Evolutionary conservation across 2,113 vertebrate species (phyloP).

Genomic region (Pomatostomus ruficeps): DNA sequence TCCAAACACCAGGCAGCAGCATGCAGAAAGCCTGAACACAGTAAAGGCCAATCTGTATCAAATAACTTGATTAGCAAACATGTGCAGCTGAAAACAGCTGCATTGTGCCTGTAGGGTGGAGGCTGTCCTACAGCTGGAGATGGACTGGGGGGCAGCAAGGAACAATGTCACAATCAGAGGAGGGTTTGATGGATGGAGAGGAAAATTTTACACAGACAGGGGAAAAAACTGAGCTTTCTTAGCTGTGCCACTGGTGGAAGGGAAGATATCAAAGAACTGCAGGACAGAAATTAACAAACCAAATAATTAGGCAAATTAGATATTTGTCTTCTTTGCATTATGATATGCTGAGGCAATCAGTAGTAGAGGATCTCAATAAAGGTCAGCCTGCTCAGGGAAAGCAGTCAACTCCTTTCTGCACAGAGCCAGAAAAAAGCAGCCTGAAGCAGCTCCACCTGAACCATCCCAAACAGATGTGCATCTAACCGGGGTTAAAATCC

Average conservation of each 20-base stretch:
- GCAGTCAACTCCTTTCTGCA: neutral
- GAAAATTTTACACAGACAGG: neutral
- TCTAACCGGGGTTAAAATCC: neutral
- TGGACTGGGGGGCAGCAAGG: neutral
- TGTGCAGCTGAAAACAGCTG: neutral
- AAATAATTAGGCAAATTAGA: conserved; percentile 22
- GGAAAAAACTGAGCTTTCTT: neutral
- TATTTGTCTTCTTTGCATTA: neutral
- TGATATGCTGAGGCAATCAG: neutral
- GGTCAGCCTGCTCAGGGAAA: neutral
- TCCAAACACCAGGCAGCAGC: neutral
- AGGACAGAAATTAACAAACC: neutral
- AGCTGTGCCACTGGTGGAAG: neutral
- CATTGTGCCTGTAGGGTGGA: neutral
- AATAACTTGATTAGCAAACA: neutral
- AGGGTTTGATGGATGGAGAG: neutral
- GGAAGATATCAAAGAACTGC: neutral
- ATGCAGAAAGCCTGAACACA: neutral
- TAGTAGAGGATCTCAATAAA: neutral
- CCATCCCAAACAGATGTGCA: conserved; percentile 24
- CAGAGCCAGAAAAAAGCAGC: neutral
- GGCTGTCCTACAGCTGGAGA: neutral
- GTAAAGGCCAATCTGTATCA: neutral
- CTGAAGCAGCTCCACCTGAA: conserved; percentile 32
- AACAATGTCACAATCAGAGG: neutral